Percentiles rank a stretch among this genome's conserved stretches.
These are phyloP conservation scores for Iselma pallidipennis DNA, from an alignment of 2,888 invertebrate genomes.

Conservation along the genomic window DNA sequence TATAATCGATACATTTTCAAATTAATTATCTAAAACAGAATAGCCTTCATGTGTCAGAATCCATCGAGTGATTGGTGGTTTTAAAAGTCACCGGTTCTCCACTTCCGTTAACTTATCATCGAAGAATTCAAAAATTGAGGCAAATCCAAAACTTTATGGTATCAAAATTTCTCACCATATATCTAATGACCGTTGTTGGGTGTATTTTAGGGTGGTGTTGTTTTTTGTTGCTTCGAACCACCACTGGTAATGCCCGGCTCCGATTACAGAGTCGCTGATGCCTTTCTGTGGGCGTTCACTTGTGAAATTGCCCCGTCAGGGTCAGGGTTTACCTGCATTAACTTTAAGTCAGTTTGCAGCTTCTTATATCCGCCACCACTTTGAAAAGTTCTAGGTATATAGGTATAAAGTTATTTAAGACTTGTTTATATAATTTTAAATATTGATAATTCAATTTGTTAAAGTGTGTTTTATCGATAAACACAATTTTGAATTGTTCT, in stretches of 20 bases:
- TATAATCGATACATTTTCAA: conserved; percentile 20
- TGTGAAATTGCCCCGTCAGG: conserved; percentile 50
- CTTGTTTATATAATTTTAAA: background rate
- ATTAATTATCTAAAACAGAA: conserved; percentile 18
- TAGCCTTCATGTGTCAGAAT: conserved; percentile 21
- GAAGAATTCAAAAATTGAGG: background rate
- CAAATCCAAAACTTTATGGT: too few species aligned
- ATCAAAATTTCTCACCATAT: conserved; percentile 14
- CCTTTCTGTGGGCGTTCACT: conserved; percentile 47
- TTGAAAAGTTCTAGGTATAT: conserved; percentile 17
- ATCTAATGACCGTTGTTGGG: conserved; percentile 10
- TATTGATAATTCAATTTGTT: too few species aligned
- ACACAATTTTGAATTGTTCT: too few species aligned
- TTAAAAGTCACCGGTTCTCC: background rate
- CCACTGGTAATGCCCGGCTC: conserved; percentile 44
- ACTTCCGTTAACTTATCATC: background rate
- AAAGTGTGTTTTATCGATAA: too few species aligned
- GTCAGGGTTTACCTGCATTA: conserved; percentile 45
- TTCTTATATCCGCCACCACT: conserved; percentile 23
- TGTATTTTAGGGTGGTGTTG: conserved; percentile 6
- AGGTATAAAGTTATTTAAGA: conserved; percentile 30
- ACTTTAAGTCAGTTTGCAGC: conserved; percentile 21
- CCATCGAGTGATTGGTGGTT: conserved; percentile 3
- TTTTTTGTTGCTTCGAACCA: background rate
- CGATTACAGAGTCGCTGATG: conserved; percentile 46